Evolutionary conservation across 2,113 vertebrate genomes (phyloP).

Genomic region (Bostrychus sinensis): DNA sequence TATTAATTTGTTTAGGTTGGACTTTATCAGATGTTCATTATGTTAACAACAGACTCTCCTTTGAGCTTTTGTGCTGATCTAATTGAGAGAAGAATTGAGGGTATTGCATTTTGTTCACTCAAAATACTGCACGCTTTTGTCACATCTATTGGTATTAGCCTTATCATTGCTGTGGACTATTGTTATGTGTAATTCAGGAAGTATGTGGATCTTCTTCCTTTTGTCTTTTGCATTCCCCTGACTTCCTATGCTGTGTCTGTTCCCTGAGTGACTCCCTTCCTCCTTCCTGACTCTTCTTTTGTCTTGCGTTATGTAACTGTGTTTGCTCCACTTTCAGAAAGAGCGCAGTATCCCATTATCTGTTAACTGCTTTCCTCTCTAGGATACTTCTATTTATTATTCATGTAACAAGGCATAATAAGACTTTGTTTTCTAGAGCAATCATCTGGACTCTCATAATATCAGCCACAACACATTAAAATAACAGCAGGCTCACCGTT

Average conservation of each 20-base stretch:
- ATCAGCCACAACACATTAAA: background rate
- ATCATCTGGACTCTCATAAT: constrained; percentile 11
- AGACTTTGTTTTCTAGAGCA: constrained; percentile 24
- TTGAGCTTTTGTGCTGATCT: too few relatives aligned
- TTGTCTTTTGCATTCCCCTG: constrained; percentile 13
- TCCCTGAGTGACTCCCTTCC: constrained; percentile 5
- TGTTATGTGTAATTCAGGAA: background rate
- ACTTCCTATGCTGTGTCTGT: constrained; percentile 11
- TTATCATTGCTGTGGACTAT: background rate
- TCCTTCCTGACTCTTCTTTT: constrained; percentile 14
- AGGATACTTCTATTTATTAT: constrained; percentile 11
- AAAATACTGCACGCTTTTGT: too few relatives aligned
- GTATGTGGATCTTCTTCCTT: background rate
- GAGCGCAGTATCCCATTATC: constrained; percentile 4
- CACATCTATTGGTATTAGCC: too few relatives aligned
- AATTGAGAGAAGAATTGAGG: too few relatives aligned
- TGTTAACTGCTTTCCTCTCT: constrained; percentile 4
- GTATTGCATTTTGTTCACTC: too few relatives aligned
- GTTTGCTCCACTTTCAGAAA: constrained; percentile 36
- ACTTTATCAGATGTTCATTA: too few relatives aligned
- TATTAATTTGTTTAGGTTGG: too few relatives aligned
- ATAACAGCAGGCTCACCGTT: constrained; percentile 6
- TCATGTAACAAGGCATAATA: constrained; percentile 6
- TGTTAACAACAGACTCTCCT: too few relatives aligned
- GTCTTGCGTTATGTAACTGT: constrained; percentile 40